Conservation (phyloP, 2,113 vertebrate species). For the Nymphicus hollandicus region DNA sequence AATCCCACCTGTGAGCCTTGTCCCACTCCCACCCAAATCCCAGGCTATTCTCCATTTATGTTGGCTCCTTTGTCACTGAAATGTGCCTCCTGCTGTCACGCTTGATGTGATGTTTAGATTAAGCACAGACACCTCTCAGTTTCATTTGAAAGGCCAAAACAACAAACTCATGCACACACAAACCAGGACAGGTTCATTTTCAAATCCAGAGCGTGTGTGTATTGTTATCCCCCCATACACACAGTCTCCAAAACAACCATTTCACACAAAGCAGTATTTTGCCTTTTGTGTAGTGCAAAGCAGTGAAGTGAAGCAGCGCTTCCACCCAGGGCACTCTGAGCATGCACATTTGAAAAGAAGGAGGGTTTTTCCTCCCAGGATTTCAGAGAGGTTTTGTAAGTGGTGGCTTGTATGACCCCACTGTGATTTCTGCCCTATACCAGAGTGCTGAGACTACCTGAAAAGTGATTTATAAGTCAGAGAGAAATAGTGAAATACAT, state of each 20-base stretch:
- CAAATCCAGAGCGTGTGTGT: neutral
- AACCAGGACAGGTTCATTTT: neutral
- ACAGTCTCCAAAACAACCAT: neutral
- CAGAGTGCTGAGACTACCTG: neutral
- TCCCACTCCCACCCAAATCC: neutral
- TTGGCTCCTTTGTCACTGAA: neutral
- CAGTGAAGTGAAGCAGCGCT: neutral
- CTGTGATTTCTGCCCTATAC: constrained; percentile 14
- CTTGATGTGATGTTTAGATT: neutral
- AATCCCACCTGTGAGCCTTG: neutral
- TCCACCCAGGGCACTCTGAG: neutral
- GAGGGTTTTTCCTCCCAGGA: neutral
- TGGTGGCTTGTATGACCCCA: neutral
- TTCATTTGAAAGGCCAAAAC: neutral
- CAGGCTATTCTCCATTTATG: neutral
- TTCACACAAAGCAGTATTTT: neutral
- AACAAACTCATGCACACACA: neutral
- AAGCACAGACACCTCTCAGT: neutral
- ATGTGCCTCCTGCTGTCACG: neutral
- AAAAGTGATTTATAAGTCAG: constrained; percentile 4
- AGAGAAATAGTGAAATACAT: neutral
- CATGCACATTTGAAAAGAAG: neutral
- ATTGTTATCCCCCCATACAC: neutral
- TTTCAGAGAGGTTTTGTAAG: neutral
- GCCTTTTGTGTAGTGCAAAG: neutral